phyloP scores from a whole-genome alignment of 2,113 vertebrate genomes.

The Hypomesus transpacificus region DNA sequence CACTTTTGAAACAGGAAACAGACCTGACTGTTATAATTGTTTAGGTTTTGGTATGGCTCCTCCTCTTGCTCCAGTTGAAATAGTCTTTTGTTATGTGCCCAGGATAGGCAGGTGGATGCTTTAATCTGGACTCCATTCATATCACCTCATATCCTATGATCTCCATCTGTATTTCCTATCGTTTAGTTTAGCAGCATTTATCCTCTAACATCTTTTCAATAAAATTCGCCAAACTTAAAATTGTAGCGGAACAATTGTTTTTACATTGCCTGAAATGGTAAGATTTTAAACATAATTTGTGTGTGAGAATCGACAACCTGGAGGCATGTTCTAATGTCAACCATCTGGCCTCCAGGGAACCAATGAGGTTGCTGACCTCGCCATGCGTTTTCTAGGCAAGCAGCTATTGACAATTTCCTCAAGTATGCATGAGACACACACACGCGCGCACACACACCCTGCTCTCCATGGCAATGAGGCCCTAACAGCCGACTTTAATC shows the following conservation, averaged over 20 bases:
- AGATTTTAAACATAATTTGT: constrained; percentile 19
- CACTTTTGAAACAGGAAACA: background rate
- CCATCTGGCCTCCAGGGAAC: constrained; percentile 47
- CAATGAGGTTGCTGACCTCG: constrained; percentile 20
- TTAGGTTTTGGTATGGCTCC: too few species aligned
- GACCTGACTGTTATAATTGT: background rate
- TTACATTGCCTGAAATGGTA: background rate
- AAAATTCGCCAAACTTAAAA: too few species aligned
- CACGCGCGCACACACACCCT: constrained; percentile 21
- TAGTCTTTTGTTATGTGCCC: too few species aligned
- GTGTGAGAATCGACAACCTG: constrained; percentile 7
- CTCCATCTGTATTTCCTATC: too few species aligned
- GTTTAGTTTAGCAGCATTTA: too few species aligned
- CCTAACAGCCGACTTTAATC: constrained; percentile 36
- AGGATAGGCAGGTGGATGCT: too few species aligned
- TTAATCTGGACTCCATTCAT: too few species aligned
- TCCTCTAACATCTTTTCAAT: too few species aligned
- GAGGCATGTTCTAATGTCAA: constrained; percentile 48
- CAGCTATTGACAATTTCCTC: constrained; percentile 68
- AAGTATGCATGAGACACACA: constrained; percentile 60
- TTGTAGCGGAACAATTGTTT: background rate
- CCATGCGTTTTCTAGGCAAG: constrained; percentile 27
- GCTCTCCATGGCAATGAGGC: constrained; percentile 37
- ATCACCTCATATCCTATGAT: too few species aligned
- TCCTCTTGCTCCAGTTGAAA: too few species aligned